Conservation (phyloP, 1,140 invertebrate genomes). For the Eulimnadia texana region DNA sequence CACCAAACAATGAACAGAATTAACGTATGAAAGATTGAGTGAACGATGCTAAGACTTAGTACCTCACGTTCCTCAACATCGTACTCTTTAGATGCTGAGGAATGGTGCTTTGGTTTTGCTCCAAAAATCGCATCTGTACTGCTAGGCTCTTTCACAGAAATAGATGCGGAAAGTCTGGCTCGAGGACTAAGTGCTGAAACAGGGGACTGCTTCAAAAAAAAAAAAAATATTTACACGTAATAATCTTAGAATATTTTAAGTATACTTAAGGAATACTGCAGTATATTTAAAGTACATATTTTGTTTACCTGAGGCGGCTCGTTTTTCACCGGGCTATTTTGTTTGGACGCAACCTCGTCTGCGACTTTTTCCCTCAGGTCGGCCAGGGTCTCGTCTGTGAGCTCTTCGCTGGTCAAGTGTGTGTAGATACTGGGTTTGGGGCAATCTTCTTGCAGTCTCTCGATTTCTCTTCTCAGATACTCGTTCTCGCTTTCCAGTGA, state of each 20-base stretch:
- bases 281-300: no score
- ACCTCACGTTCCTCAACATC: neutral
- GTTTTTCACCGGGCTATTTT: neutral
- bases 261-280: no score
- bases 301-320: neutral
- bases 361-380: neutral
- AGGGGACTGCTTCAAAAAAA: no score
- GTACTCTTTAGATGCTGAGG: neutral
- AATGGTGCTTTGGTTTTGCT: neutral
- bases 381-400: neutral
- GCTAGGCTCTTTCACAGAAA: neutral
- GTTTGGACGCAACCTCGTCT: neutral
- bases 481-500: slow-evolving; percentile 64
- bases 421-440: slow-evolving; percentile 8
- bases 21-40: no score
- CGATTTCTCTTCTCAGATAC: slow-evolving; percentile 64
- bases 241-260: no score
- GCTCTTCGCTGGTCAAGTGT: neutral
- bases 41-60: neutral
- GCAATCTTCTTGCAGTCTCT: slow-evolving; percentile 41
- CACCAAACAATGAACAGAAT: neutral
- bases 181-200: neutral
- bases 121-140: neutral
- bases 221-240: no score
- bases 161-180: neutral